Conservation (phyloP, 30 jellyfish, hydroid and myxozoan species). For the Hydra vulgaris region DNA sequence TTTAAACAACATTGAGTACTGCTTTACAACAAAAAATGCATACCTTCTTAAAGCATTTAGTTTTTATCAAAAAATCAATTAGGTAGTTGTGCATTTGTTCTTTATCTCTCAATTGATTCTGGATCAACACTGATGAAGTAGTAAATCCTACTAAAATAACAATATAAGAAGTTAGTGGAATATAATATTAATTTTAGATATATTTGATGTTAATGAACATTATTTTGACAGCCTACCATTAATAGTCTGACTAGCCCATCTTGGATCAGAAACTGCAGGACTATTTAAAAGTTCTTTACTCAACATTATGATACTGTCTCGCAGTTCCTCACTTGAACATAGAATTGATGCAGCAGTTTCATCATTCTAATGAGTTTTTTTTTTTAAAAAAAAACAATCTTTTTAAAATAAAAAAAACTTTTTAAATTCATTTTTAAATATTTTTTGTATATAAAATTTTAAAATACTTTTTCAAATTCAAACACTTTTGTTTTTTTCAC, state of each 20-base stretch:
- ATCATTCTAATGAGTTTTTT: neutral
- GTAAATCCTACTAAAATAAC: constrained; percentile 5
- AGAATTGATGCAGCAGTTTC: neutral
- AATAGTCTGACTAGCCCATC: constrained; percentile 79
- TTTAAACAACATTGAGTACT: no score
- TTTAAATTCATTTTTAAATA: no score
- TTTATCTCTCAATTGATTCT: constrained; percentile 66
- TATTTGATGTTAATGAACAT: neutral
- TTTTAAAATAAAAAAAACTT: no score
- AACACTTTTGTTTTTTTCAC: no score
- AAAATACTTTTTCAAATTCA: no score
- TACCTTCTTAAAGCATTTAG: constrained; percentile 61
- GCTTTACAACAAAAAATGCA: neutral
- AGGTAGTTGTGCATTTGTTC: constrained; percentile 54
- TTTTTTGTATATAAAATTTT: no score
- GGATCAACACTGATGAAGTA: constrained; percentile 61
- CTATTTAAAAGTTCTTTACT: constrained; percentile 63
- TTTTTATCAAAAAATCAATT: constrained; percentile 41
- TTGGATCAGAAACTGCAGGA: constrained; percentile 85
- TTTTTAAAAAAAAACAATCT: no score
- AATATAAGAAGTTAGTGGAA: no score
- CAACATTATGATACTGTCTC: constrained; percentile 39
- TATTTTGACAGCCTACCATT: constrained; percentile 15
- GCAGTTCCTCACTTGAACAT: constrained; percentile 16
- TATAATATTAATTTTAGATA: neutral